phyloP scores from a whole-genome alignment of 2,113 vertebrate genomes.

The Peucedramus taeniatus region DNA sequence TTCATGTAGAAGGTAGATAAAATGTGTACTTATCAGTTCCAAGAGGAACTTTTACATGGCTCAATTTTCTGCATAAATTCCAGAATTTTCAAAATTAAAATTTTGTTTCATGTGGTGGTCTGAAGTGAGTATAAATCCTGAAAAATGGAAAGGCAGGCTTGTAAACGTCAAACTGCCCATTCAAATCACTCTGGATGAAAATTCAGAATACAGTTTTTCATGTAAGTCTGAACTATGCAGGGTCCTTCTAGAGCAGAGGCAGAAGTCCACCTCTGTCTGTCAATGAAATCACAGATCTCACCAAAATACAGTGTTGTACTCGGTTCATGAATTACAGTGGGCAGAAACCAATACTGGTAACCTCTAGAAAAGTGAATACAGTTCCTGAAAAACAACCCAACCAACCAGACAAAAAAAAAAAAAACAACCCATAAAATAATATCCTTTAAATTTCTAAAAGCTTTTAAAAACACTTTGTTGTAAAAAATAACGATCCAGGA shows the following conservation, averaged over 20 bases:
- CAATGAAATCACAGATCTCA: background rate
- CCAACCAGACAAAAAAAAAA: background rate
- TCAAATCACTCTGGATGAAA: conserved; percentile 35
- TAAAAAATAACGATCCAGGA: conserved; percentile 64
- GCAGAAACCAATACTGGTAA: background rate
- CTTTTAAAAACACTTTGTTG: conserved; percentile 42
- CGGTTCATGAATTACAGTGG: conserved; percentile 5
- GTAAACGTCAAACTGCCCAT: conserved; percentile 18
- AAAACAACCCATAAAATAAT: background rate
- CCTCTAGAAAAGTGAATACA: background rate
- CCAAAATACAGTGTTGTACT: background rate
- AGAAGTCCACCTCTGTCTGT: background rate
- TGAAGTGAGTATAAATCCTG: background rate
- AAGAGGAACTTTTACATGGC: background rate
- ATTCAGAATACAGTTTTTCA: conserved; percentile 19
- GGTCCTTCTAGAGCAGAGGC: background rate
- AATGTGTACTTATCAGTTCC: background rate
- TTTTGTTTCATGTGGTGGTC: background rate
- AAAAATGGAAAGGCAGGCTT: conserved; percentile 20
- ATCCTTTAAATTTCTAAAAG: background rate
- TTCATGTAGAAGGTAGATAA: background rate
- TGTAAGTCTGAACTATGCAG: background rate
- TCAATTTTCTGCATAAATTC: background rate
- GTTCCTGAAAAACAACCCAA: background rate
- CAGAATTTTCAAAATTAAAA: background rate